These are phyloP conservation scores for Arizona elegans DNA, from an alignment of 2,113 vertebrate species.

Conservation along the genomic window DNA sequence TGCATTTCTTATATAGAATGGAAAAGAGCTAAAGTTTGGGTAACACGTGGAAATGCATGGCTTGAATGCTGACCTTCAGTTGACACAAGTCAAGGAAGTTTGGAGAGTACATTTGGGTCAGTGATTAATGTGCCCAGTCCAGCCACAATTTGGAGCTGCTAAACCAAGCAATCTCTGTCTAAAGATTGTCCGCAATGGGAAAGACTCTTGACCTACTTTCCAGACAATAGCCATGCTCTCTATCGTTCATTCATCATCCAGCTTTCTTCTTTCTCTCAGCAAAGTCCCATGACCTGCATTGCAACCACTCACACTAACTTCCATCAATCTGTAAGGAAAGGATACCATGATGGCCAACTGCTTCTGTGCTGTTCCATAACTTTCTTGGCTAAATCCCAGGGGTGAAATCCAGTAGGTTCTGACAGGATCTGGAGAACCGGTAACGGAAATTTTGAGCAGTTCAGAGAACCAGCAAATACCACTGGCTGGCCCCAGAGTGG, in stretches of 20 bases:
- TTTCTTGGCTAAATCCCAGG: not conserved
- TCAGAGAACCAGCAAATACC: no score
- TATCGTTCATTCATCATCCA: constrained; percentile 55
- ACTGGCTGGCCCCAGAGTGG: no score
- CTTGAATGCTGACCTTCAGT: not conserved
- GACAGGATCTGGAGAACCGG: no score
- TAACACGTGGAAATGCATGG: not conserved
- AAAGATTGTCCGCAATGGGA: constrained; percentile 51
- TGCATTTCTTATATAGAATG: not conserved
- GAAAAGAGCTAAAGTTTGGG: not conserved
- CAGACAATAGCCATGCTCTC: constrained; percentile 62
- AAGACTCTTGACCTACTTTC: constrained; percentile 66
- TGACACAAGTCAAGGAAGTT: not conserved
- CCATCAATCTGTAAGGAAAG: not conserved
- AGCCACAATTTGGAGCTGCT: constrained; percentile 33
- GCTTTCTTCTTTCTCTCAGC: constrained; percentile 11
- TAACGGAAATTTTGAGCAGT: no score
- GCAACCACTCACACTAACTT: no score
- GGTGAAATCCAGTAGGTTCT: no score
- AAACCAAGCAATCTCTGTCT: constrained; percentile 43
- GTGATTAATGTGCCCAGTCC: constrained; percentile 34
- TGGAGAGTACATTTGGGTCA: not conserved
- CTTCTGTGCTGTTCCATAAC: not conserved
- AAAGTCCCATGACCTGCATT: not conserved
- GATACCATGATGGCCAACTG: not conserved